phyloP scores from a whole-genome alignment of 2,888 invertebrate species.

The Troides oblongomaculatus region DNA sequence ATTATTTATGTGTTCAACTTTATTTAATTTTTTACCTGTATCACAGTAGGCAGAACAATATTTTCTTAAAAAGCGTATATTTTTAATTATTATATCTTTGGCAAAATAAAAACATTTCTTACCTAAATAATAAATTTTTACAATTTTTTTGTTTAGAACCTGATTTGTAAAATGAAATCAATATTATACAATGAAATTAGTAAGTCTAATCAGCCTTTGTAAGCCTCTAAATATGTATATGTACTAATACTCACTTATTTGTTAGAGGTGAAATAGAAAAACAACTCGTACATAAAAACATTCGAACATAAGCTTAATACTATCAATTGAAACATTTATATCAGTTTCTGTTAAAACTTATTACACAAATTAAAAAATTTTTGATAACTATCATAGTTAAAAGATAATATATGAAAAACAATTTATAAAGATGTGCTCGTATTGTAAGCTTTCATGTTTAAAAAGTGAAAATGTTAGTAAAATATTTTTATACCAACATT shows the following conservation, averaged over 20 bases:
- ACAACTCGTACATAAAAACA: background rate
- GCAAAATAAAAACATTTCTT: slow-evolving; percentile 34
- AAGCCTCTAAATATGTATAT: slow-evolving; percentile 40
- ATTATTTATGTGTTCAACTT: too few species aligned
- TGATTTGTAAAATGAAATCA: slow-evolving; percentile 6
- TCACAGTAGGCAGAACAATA: slow-evolving; percentile 26
- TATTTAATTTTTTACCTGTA: slow-evolving; percentile 1
- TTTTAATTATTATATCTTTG: slow-evolving; percentile 41
- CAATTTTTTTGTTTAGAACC: background rate
- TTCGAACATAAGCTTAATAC: background rate
- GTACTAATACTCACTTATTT: background rate
- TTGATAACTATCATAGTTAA: background rate
- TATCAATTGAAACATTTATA: background rate
- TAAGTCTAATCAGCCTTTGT: slow-evolving; percentile 57
- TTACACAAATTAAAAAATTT: background rate
- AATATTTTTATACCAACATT: background rate
- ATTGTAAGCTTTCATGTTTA: too few species aligned
- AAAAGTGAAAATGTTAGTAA: too few species aligned
- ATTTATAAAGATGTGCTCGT: too few species aligned
- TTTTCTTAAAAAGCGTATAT: slow-evolving; percentile 23
- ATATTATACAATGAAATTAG: slow-evolving; percentile 27
- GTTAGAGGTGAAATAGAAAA: background rate
- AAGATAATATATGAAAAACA: background rate
- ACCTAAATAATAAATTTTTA: slow-evolving; percentile 1
- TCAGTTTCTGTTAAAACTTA: background rate